phyloP scores from a whole-genome alignment of 1,140 invertebrate species.

The Myzus persicae region DNA sequence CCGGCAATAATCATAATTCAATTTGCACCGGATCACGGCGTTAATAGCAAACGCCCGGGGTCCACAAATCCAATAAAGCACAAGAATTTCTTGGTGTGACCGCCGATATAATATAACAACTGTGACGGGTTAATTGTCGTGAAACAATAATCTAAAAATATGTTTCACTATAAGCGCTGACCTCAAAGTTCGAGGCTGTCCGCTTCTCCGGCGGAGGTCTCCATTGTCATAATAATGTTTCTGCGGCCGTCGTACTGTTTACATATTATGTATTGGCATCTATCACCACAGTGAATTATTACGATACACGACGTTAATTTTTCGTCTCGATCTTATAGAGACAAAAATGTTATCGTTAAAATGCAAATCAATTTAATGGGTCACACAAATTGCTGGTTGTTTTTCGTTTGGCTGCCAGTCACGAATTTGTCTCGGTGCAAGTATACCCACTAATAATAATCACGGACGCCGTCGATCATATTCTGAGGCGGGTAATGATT shows the following conservation, averaged over 20 bases:
- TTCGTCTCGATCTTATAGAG: background rate
- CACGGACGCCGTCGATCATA: conserved; percentile 17
- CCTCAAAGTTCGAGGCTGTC: conserved; percentile 56
- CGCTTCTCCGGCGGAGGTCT: conserved; percentile 52
- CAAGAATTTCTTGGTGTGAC: conserved; percentile 48
- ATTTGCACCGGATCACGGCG: background rate
- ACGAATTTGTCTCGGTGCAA: conserved; percentile 9
- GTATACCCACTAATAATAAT: background rate
- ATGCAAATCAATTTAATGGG: conserved; percentile 49
- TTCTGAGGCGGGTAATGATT: conserved; percentile 5
- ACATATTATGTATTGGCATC: conserved; percentile 23
- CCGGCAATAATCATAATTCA: background rate
- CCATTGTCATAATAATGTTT: conserved; percentile 47
- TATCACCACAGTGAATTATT: conserved; percentile 43
- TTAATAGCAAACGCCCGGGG: background rate
- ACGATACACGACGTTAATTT: background rate
- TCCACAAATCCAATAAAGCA: background rate
- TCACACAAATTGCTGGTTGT: conserved; percentile 28
- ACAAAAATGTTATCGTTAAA: conserved; percentile 34
- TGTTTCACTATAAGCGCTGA: conserved; percentile 36
- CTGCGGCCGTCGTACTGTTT: conserved; percentile 7
- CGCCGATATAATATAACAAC: background rate
- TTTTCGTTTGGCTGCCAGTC: conserved; percentile 11
- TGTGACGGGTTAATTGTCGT: background rate
- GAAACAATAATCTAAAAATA: conserved; percentile 50